A percentile compares a stretch with the other conserved stretches of the same genome.
Conservation (phyloP, 92 coral and sea anemone genomes). For the Epizoanthus ramosus region DNA sequence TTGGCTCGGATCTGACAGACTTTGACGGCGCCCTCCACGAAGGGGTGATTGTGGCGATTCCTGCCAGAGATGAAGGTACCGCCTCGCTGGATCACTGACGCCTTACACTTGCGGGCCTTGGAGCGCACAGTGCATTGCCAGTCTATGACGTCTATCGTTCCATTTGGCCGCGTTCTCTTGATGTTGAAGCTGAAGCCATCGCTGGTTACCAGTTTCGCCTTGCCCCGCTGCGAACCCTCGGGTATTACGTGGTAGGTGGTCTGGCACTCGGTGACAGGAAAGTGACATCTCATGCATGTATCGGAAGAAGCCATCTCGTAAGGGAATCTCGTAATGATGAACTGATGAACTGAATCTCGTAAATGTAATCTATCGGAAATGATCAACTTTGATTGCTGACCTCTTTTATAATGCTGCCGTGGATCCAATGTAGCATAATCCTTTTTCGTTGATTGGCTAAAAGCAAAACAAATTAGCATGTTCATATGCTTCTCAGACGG, state of each 20-base stretch:
- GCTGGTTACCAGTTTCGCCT: not conserved
- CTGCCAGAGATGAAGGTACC: constrained; percentile 23
- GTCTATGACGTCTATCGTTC: not conserved
- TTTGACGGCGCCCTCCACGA: not conserved
- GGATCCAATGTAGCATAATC: too few relatives aligned
- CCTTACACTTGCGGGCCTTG: constrained; percentile 31
- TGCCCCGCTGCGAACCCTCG: constrained; percentile 3
- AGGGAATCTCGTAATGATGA: too few relatives aligned
- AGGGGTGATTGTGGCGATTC: not conserved
- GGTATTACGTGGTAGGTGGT: not conserved
- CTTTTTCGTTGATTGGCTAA: too few relatives aligned
- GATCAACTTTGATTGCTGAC: too few relatives aligned
- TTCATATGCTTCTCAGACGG: too few relatives aligned
- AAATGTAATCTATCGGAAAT: too few relatives aligned
- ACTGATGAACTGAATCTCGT: too few relatives aligned
- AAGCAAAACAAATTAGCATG: too few relatives aligned
- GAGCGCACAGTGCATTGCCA: constrained; percentile 27
- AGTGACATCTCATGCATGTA: too few relatives aligned
- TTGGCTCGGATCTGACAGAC: not conserved
- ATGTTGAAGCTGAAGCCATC: constrained; percentile 14
- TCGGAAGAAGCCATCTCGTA: too few relatives aligned
- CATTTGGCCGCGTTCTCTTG: constrained; percentile 14
- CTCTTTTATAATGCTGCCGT: too few relatives aligned
- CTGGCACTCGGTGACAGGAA: too few relatives aligned
- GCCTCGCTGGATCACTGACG: constrained; percentile 28